These are phyloP conservation scores for Hylomyscus alleni DNA, from an alignment of 2,797 vertebrate species.

Conservation along the genomic window DNA sequence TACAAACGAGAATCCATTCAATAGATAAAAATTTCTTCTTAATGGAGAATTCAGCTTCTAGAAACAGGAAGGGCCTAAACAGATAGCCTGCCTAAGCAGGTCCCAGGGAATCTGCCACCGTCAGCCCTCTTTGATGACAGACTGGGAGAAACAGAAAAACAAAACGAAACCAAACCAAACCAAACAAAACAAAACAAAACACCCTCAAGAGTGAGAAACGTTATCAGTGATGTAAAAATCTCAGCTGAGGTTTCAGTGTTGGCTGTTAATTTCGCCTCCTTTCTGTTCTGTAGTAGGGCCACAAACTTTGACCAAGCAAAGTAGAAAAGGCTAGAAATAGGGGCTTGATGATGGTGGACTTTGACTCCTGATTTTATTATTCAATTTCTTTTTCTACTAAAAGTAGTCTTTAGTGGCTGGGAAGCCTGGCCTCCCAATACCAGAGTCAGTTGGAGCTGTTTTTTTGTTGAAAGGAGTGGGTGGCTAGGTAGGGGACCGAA, in stretches of 20 bases:
- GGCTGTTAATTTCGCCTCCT: conserved; percentile 66
- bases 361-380: conserved; percentile 90
- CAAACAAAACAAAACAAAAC: too few relatives aligned
- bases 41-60: conserved; percentile 70
- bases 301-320: conserved; percentile 76
- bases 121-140: conserved; percentile 69
- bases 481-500: conserved; percentile 67
- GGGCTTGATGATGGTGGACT: conserved; percentile 84
- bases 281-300: conserved; percentile 67
- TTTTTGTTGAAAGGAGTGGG: conserved; percentile 74
- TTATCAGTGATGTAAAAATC: conserved; percentile 61
- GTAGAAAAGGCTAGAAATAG: conserved; percentile 87
- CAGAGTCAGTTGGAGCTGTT: conserved; percentile 86
- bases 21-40: conserved; percentile 66
- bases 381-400: conserved; percentile 83
- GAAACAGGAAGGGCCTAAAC: conserved; percentile 70
- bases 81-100: background rate
- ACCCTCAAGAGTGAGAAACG: conserved; percentile 51
- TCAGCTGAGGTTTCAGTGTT: conserved; percentile 49
- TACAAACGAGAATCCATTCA: conserved; percentile 72
- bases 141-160: conserved; percentile 36
- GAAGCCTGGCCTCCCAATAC: conserved; percentile 85
- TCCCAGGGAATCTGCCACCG: conserved; percentile 52
- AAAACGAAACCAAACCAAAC: background rate
- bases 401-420: conserved; percentile 84